Evolutionary conservation across 1,140 invertebrate genomes (phyloP).

Genomic region (Scaptomyza pallida): DNA sequence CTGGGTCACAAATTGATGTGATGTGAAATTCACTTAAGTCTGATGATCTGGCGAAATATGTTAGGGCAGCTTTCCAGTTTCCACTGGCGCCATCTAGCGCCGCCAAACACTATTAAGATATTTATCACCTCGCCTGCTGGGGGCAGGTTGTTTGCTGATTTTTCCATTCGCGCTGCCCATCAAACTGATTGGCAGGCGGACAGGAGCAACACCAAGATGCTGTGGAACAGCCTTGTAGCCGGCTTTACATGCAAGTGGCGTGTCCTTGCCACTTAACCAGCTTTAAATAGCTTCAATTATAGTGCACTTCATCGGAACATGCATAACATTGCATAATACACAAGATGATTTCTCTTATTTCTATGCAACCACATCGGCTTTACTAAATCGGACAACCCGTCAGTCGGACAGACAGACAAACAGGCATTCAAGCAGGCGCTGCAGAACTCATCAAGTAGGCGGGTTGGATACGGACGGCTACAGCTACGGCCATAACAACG

Average conservation of each 20-base stretch:
- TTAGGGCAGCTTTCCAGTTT: conserved; percentile 13
- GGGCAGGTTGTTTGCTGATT: neutral
- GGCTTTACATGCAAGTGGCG: conserved; percentile 43
- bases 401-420: conserved; percentile 11
- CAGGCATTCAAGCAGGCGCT: conserved; percentile 44
- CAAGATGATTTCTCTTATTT: conserved; percentile 25
- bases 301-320: conserved; percentile 33
- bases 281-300: conserved; percentile 80
- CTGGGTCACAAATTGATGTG: conserved; percentile 66
- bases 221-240: conserved; percentile 43
- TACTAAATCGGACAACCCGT: conserved; percentile 31
- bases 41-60: conserved; percentile 64
- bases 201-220: conserved; percentile 8
- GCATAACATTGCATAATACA: conserved; percentile 64
- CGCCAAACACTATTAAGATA: conserved; percentile 33
- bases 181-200: conserved; percentile 56
- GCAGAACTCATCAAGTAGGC: conserved; percentile 61
- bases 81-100: conserved; percentile 59
- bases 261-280: conserved; percentile 72
- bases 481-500: conserved; percentile 48
- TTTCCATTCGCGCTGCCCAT: conserved; percentile 17
- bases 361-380: conserved; percentile 27
- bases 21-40: conserved; percentile 65
- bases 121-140: conserved; percentile 11
- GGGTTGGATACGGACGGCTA: conserved; percentile 39